phyloP scores from a whole-genome alignment of 2,888 invertebrate genomes.

The Ormyrus thymus region DNA sequence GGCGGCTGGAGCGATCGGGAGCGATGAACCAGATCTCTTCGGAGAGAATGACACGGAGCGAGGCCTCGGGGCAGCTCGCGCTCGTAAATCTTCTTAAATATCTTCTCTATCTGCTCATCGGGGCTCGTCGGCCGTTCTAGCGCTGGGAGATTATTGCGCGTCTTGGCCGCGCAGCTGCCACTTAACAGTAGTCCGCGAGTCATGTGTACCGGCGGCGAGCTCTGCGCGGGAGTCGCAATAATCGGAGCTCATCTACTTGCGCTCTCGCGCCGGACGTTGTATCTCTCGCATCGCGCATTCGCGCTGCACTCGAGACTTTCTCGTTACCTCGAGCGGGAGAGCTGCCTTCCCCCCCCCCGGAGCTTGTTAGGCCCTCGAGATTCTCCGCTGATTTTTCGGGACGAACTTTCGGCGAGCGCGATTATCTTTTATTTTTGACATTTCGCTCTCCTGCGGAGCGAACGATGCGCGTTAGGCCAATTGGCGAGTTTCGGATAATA shows the following conservation, averaged over 20 bases:
- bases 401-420: no score
- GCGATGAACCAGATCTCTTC: constrained; percentile 18
- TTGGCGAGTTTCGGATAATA: no score
- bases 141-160: constrained; percentile 30
- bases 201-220: constrained; percentile 57
- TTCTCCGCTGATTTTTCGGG: no score
- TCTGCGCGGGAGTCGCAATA: constrained; percentile 55
- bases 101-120: constrained; percentile 68
- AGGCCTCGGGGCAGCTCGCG: constrained; percentile 50
- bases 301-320: constrained; percentile 36
- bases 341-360: no score
- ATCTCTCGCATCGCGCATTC: background rate
- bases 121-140: constrained; percentile 40
- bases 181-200: constrained; percentile 66
- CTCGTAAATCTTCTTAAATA: constrained; percentile 70
- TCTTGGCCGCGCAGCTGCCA: constrained; percentile 61
- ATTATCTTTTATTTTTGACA: no score
- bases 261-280: background rate
- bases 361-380: no score
- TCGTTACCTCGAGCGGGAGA: constrained; percentile 2
- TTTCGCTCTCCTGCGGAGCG: no score
- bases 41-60: background rate
- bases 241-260: constrained; percentile 69
- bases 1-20: no score
- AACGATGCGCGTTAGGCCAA: no score